Evolutionary conservation across 2,797 vertebrate species (phyloP).

Genomic region (Austrolebias charrua): DNA sequence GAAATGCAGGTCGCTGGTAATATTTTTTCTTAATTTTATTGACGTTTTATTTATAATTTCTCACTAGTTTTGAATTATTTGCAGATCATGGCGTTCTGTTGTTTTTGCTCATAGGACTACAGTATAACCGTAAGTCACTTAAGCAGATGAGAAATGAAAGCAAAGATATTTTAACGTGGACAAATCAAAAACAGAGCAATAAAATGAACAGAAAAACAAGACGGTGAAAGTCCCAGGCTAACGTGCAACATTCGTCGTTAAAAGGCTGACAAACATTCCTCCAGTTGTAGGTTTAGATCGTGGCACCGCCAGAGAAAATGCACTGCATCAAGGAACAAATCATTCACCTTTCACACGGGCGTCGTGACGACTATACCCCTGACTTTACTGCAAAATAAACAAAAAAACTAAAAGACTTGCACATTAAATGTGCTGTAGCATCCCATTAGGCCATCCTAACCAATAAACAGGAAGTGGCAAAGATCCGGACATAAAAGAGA

Average conservation of each 20-base stretch:
- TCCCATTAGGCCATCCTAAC: slow-evolving; percentile 47
- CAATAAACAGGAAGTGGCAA: slow-evolving; percentile 38
- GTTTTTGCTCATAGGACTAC: neutral
- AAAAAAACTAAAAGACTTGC: slow-evolving; percentile 40
- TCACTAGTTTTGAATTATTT: neutral
- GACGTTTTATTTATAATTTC: neutral
- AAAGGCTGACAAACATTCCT: slow-evolving; percentile 36
- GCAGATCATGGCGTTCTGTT: neutral
- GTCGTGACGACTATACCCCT: slow-evolving; percentile 14
- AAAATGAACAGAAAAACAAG: slow-evolving; percentile 11
- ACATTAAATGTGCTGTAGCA: slow-evolving; percentile 52
- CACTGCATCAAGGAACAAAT: slow-evolving; percentile 40
- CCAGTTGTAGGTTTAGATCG: slow-evolving; percentile 25
- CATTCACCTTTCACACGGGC: too few species aligned
- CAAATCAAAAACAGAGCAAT: slow-evolving; percentile 31
- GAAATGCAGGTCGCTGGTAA: neutral
- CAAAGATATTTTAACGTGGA: neutral
- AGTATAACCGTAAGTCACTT: too few species aligned
- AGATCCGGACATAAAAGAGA: slow-evolving; percentile 40
- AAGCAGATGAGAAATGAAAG: slow-evolving; percentile 23
- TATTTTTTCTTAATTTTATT: neutral
- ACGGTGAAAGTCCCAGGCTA: slow-evolving; percentile 26
- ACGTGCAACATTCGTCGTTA: slow-evolving; percentile 47
- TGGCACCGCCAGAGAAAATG: slow-evolving; percentile 35
- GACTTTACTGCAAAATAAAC: slow-evolving; percentile 43